Evolutionary conservation across 2,113 vertebrate genomes (phyloP).

Genomic region (Ciconia stormi): DNA sequence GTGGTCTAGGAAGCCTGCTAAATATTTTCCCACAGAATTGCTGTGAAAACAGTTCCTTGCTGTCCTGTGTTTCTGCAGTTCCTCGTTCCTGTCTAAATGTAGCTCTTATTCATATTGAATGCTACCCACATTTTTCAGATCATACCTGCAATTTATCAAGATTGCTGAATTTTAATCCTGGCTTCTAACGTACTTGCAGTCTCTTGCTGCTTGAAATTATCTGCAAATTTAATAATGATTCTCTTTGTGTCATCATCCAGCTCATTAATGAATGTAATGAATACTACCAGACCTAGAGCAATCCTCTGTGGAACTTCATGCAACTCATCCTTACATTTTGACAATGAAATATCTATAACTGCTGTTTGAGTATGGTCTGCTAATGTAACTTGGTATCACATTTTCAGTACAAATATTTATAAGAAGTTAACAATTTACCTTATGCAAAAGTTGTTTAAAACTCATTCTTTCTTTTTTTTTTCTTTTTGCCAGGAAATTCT

Average conservation of each 20-base stretch:
- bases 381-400: background rate
- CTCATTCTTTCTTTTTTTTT: background rate
- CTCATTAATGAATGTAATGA: conserved; percentile 4
- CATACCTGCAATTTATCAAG: background rate
- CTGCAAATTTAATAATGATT: conserved; percentile 25
- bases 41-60: background rate
- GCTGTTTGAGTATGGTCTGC: background rate
- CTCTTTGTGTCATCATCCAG: background rate
- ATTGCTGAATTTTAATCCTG: background rate
- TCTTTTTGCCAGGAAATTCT: background rate
- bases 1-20: background rate
- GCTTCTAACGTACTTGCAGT: background rate
- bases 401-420: background rate
- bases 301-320: background rate
- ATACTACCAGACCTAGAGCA: background rate
- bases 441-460: background rate
- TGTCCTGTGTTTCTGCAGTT: background rate
- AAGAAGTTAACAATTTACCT: background rate
- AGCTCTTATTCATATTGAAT: background rate
- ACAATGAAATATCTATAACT: background rate
- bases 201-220: conserved; percentile 12
- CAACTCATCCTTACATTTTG: background rate
- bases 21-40: background rate
- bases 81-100: background rate
- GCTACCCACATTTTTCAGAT: background rate